Base-by-base conservation (phyloP, 2,113 vertebrate genomes). In the Hippopotamus amphibius region DNA sequence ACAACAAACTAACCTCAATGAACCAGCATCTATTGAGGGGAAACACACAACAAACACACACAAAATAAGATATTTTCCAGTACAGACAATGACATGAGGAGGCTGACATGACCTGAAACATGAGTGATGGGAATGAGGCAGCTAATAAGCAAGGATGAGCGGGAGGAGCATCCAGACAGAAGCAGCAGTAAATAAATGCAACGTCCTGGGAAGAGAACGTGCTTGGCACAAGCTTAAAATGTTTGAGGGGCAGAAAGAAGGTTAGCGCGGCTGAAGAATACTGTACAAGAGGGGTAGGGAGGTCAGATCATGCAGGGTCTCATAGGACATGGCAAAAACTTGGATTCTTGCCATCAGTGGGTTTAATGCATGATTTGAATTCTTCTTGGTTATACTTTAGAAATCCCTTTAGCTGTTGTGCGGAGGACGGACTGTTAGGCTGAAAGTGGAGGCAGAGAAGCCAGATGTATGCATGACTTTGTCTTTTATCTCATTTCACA, bases 251-350 rank as follows among this genome's bases (percentile, higher is more conserved):
- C 26, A 26, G 33, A 37, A 37, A 50, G 15, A 4, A 41, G 59
- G 53, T 48, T 21, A 5, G 10, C 0, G 5, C 6, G 55, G 65
- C 21, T 46, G 9, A 79, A 90, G 43, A 28, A 43, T 9, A 3
- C 0, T 37, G 41, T 9, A 53, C 66, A 3, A 0, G 9, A 43
- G 48, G 28, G 43, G 24, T 0, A 37, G 6, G 37, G 24, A 55
- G n/a, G 30, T 1, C 53, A 89, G 33, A 69, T 19, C 17, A 59
- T 4, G 14, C 0, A 26, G 28, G 90, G 50, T 41, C 26, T 82
- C 16, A 4, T 3, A 74, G 84, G 80, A 57, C 4, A 26, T 1
- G 22, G 72, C 53, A 89, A 61, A 9, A 85, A 55, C 33, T 5
- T 72, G 37, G 69, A 63, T 63, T 94, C 65, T 63, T 28, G 55